phyloP scores from a whole-genome alignment of 2,888 invertebrate genomes.

The Meiosimyza decipiens region DNA sequence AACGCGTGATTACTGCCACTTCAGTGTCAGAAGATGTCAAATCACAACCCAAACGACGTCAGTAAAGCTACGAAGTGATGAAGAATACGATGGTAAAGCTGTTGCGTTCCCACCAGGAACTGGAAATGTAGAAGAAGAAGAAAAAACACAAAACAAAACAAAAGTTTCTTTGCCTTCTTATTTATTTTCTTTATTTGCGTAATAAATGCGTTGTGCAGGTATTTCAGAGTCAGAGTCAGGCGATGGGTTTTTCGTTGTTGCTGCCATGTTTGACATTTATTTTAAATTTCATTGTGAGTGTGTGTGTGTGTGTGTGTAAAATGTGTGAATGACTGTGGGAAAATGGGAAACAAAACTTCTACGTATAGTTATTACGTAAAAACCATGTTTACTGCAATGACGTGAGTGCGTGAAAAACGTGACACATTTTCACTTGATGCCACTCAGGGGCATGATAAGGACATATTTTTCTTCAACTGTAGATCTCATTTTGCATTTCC shows the following conservation, averaged over 20 bases:
- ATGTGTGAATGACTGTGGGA: background rate
- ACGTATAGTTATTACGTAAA: slow-evolving; percentile 4
- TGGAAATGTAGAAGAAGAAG: background rate
- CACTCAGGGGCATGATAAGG: slow-evolving; percentile 38
- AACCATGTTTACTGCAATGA: slow-evolving; percentile 29
- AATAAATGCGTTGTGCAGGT: slow-evolving; percentile 21
- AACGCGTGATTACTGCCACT: too few species aligned
- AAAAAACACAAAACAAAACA: background rate
- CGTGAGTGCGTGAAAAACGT: slow-evolving; percentile 41
- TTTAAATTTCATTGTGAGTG: slow-evolving; percentile 15
- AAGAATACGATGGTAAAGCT: too few species aligned
- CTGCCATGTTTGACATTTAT: slow-evolving; percentile 26
- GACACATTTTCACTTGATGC: slow-evolving; percentile 42
- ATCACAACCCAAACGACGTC: too few species aligned
- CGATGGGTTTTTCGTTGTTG: slow-evolving; percentile 12
- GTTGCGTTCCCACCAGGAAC: too few species aligned
- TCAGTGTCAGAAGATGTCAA: too few species aligned
- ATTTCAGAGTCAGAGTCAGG: slow-evolving; percentile 15
- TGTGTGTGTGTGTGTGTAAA: too few species aligned
- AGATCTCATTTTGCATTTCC: too few species aligned
- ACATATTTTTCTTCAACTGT: background rate
- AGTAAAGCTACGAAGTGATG: too few species aligned
- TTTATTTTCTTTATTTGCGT: slow-evolving; percentile 18
- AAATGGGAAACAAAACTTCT: slow-evolving; percentile 20
- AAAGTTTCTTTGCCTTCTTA: background rate